phyloP scores from a whole-genome alignment of 2,797 vertebrate species.

The Macrochelys suwanniensis region DNA sequence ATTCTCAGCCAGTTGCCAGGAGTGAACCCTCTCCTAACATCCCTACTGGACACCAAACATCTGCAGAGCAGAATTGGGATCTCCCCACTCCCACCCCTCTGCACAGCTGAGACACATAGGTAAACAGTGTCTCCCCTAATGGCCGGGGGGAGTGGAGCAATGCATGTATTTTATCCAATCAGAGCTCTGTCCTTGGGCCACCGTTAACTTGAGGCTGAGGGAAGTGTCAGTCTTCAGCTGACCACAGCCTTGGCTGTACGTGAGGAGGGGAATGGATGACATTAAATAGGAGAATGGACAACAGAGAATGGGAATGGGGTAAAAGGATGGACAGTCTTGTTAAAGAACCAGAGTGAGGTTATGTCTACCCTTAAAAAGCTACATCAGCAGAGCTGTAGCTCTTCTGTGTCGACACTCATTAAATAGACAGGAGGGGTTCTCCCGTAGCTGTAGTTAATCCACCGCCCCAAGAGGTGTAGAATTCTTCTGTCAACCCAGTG shows the following conservation, averaged over 20 bases:
- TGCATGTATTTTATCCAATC: not conserved
- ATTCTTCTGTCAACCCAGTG: too few species aligned
- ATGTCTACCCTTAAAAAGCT: too few species aligned
- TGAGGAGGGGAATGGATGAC: not conserved
- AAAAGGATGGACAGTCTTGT: not conserved
- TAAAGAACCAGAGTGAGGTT: not conserved
- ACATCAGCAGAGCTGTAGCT: too few species aligned
- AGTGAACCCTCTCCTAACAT: not conserved
- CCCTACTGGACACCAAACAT: not conserved
- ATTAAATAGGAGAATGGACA: not conserved
- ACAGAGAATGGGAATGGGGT: not conserved
- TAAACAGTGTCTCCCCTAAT: not conserved
- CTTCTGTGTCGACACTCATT: too few species aligned
- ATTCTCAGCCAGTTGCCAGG: not conserved
- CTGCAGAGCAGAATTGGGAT: not conserved
- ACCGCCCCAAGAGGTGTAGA: too few species aligned
- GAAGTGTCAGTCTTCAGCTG: not conserved
- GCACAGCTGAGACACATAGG: accelerated
- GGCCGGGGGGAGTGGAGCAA: not conserved
- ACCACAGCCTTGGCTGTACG: not conserved
- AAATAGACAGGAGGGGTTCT: too few species aligned
- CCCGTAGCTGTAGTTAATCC: too few species aligned
- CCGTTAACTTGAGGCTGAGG: not conserved
- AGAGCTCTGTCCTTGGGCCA: not conserved
- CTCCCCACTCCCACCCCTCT: not conserved